phyloP scores from a whole-genome alignment of 2,797 vertebrate species.

The Coregonus suidteri region DNA sequence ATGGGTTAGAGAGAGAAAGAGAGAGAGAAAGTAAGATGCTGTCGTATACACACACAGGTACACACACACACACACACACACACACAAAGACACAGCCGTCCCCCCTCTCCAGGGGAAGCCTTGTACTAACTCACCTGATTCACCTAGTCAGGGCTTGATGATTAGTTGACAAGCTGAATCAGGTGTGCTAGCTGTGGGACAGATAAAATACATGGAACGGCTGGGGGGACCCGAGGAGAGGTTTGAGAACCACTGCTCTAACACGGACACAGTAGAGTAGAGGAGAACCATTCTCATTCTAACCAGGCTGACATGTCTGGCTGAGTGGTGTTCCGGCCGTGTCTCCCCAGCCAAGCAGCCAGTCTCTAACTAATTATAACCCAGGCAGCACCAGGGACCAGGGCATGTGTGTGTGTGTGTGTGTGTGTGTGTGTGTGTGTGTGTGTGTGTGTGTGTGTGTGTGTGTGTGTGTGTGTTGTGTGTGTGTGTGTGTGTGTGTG shows the following conservation, averaged over 20 bases:
- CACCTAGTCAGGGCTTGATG: too few species aligned
- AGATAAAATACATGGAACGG: too few species aligned
- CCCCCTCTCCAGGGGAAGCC: too few species aligned
- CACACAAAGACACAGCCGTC: too few species aligned
- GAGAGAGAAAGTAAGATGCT: background rate
- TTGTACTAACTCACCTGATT: too few species aligned
- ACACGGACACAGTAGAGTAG: too few species aligned
- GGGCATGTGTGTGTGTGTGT: background rate
- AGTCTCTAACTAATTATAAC: slow-evolving; percentile 13
- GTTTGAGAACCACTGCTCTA: too few species aligned
- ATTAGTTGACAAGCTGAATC: too few species aligned
- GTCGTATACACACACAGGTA: too few species aligned
- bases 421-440: background rate
- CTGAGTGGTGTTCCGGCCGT: slow-evolving; percentile 62
- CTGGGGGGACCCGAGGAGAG: too few species aligned
- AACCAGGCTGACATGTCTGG: slow-evolving; percentile 69
- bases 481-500: background rate
- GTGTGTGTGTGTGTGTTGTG: background rate
- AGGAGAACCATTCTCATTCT: slow-evolving; percentile 38
- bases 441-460: background rate
- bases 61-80: too few species aligned
- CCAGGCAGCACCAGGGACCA: background rate
- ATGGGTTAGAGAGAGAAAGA: background rate
- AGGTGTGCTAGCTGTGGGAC: too few species aligned
- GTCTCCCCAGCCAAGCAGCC: slow-evolving; percentile 50